These are phyloP conservation scores for Solea solea DNA, from an alignment of 2,113 vertebrate genomes.

Conservation along the genomic window DNA sequence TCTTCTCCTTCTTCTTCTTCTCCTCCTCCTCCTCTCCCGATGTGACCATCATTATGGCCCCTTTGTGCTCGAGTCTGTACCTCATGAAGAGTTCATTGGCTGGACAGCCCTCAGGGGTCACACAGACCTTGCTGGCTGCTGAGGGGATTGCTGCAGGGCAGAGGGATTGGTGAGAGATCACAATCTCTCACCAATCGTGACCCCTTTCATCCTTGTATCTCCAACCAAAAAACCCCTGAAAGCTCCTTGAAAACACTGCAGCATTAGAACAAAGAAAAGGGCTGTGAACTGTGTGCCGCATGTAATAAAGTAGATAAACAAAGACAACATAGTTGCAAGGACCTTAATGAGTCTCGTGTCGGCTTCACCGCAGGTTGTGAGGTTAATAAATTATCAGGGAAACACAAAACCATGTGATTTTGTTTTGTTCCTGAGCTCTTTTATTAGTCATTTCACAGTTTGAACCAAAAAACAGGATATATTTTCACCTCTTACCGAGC, in stretches of 20 bases:
- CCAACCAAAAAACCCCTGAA: neutral
- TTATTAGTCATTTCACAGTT: conserved; percentile 33
- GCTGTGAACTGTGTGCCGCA: neutral
- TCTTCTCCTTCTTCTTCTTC: neutral
- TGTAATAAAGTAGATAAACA: neutral
- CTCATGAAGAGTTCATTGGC: conserved; percentile 48
- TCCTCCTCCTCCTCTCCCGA: neutral
- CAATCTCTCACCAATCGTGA: too few relatives aligned
- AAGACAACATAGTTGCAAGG: neutral
- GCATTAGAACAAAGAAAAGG: neutral
- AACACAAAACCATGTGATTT: conserved; percentile 19
- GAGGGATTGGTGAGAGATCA: conserved; percentile 47
- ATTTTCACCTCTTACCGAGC: conserved; percentile 9
- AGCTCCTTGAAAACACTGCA: conserved; percentile 6
- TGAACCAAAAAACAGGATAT: conserved; percentile 5
- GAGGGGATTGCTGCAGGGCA: conserved; percentile 59
- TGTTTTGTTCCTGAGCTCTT: neutral
- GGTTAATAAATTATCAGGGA: conserved; percentile 7
- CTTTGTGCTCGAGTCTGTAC: conserved; percentile 32
- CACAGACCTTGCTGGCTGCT: conserved; percentile 27
- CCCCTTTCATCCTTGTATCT: conserved; percentile 20
- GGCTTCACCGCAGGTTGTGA: conserved; percentile 9
- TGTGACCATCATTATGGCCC: conserved; percentile 35
- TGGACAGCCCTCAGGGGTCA: conserved; percentile 51
- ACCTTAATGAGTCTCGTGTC: conserved; percentile 6